Percentiles rank a stretch among this genome's conserved stretches.
Evolutionary conservation across 2,113 vertebrate genomes (phyloP).

Genomic region (Chlamydotis undulata): DNA sequence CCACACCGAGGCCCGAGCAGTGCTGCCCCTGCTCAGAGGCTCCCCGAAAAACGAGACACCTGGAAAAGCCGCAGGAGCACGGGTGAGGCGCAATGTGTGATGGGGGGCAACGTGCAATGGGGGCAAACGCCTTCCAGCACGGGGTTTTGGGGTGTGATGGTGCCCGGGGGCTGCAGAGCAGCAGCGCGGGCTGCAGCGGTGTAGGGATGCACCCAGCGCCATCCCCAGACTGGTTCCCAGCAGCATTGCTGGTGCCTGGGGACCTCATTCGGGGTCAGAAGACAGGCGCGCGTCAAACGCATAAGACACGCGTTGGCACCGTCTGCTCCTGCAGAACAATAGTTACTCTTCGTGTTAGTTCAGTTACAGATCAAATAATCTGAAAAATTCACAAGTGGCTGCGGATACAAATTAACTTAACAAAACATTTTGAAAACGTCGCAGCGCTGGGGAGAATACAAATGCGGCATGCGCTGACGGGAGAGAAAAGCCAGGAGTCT

Average conservation of each 20-base stretch:
- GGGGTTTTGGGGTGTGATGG: no score
- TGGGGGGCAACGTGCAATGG: accelerated
- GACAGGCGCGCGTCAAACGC: neutral
- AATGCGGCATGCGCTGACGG: neutral
- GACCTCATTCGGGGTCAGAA: neutral
- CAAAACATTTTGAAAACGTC: slow-evolving; percentile 43
- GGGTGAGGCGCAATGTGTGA: accelerated
- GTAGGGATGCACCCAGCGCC: neutral
- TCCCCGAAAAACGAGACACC: accelerated
- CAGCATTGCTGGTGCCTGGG: neutral
- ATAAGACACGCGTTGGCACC: neutral
- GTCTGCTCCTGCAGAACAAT: slow-evolving; percentile 32
- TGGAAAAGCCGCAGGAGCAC: accelerated
- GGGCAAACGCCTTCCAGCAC: accelerated
- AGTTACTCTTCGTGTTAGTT: slow-evolving; percentile 27
- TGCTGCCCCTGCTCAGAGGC: neutral
- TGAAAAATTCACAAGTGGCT: slow-evolving; percentile 51
- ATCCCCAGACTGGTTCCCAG: neutral
- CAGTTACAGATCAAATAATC: slow-evolving; percentile 56
- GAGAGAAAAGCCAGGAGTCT: neutral
- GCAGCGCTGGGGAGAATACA: slow-evolving; percentile 36
- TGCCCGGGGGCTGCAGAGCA: accelerated
- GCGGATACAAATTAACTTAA: slow-evolving; percentile 62
- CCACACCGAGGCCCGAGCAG: accelerated
- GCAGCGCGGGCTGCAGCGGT: accelerated